Percentiles rank a stretch among this genome's conserved stretches.
Evolutionary conservation across 2,888 invertebrate genomes (phyloP).

Genomic region (Spodoptera picta): DNA sequence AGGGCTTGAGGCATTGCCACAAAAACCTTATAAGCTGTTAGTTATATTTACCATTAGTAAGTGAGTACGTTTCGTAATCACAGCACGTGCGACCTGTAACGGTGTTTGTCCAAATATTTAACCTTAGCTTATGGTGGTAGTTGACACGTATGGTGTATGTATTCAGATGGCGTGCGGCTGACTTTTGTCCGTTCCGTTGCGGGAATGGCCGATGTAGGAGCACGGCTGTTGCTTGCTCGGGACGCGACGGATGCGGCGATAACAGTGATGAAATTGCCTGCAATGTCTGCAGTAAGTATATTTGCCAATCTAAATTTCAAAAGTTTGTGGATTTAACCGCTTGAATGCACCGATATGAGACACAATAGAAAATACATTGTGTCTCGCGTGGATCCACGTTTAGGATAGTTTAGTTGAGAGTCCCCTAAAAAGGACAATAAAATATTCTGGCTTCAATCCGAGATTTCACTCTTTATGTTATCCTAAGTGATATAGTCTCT

Average conservation of each 20-base stretch:
- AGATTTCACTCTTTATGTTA: too few relatives aligned
- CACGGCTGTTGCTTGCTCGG: constrained; percentile 96
- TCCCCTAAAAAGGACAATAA: too few relatives aligned
- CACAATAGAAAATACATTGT: too few relatives aligned
- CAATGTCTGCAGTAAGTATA: constrained; percentile 94
- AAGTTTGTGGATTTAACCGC: too few relatives aligned
- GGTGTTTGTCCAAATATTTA: constrained; percentile 73
- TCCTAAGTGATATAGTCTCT: too few relatives aligned
- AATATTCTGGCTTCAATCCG: too few relatives aligned
- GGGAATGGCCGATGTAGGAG: constrained; percentile 96
- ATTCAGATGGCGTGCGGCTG: constrained; percentile 82
- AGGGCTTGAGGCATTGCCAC: constrained; percentile 23
- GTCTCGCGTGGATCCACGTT: too few relatives aligned
- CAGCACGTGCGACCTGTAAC: constrained; percentile 70
- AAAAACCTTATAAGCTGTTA: constrained; percentile 34
- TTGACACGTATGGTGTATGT: constrained; percentile 57
- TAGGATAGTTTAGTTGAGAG: too few relatives aligned
- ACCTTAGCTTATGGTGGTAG: constrained; percentile 56
- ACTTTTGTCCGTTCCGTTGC: constrained; percentile 94
- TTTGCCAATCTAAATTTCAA: too few relatives aligned
- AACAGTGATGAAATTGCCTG: constrained; percentile 96
- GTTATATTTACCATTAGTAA: constrained; percentile 37
- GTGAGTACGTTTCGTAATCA: constrained; percentile 61
- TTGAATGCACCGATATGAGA: too few relatives aligned
- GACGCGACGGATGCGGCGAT: constrained; percentile 97